Percentiles rank a stretch among this genome's conserved stretches.
These are phyloP conservation scores for Remorina albescens DNA, from an alignment of 2,797 vertebrate genomes.

Conservation along the genomic window DNA sequence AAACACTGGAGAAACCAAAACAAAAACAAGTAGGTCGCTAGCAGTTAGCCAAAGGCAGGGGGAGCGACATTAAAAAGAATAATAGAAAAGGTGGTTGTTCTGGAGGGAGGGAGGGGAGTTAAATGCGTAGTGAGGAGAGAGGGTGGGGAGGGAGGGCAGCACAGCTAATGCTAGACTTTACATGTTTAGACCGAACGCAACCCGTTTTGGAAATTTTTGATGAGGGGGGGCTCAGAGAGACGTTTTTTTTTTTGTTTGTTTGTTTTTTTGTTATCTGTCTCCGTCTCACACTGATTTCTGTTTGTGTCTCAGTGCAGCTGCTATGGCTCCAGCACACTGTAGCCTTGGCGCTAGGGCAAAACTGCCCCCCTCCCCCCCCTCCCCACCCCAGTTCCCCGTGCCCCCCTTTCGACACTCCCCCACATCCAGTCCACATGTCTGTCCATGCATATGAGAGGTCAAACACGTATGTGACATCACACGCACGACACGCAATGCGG, in stretches of 20 bases:
- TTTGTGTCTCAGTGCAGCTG: slow-evolving; percentile 63
- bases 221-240: slow-evolving; percentile 36
- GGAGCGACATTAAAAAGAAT: slow-evolving; percentile 84
- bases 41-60: slow-evolving; percentile 81
- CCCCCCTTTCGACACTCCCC: slow-evolving; percentile 68
- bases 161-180: slow-evolving; percentile 59
- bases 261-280: slow-evolving; percentile 19
- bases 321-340: slow-evolving; percentile 51
- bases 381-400: background rate
- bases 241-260: background rate
- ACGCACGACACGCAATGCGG: slow-evolving; percentile 84
- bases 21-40: slow-evolving; percentile 84
- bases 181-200: slow-evolving; percentile 55
- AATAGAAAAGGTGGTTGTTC: slow-evolving; percentile 83
- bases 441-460: slow-evolving; percentile 89
- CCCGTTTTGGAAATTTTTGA: slow-evolving; percentile 21
- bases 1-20: slow-evolving; percentile 74
- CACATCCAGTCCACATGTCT: slow-evolving; percentile 86
- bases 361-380: slow-evolving; percentile 26
- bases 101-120: slow-evolving; percentile 69
- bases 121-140: slow-evolving; percentile 68
- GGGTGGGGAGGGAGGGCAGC: slow-evolving; percentile 57
- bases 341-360: slow-evolving; percentile 35
- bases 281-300: slow-evolving; percentile 35
- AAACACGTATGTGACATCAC: slow-evolving; percentile 88